Evolutionary conservation across 2,888 invertebrate genomes (phyloP).

Genomic region (Euzetes globulus): DNA sequence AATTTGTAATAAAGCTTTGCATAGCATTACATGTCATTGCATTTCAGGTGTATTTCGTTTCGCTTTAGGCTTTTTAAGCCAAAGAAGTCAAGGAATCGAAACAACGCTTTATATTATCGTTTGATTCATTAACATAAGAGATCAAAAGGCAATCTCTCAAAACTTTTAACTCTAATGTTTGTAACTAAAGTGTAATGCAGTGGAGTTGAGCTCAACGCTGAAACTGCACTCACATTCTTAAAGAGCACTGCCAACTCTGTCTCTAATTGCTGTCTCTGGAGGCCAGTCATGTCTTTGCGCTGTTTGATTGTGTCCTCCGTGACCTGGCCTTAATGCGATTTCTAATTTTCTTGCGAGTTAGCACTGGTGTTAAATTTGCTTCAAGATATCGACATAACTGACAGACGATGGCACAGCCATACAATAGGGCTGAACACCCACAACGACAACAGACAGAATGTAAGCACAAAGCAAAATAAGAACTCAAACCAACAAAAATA

Average conservation of each 20-base stretch:
- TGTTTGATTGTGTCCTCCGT: conserved; percentile 29
- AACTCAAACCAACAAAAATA: not conserved
- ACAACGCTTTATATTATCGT: not conserved
- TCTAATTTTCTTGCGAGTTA: conserved; percentile 26
- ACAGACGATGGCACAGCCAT: not conserved
- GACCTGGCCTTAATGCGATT: conserved; percentile 31
- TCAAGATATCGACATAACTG: not conserved
- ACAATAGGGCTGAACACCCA: not conserved
- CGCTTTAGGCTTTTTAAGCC: conserved; percentile 8
- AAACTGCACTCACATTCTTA: not conserved
- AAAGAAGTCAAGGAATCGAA: not conserved
- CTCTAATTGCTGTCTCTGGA: conserved; percentile 29
- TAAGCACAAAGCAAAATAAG: not conserved
- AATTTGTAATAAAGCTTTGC: conserved; percentile 18
- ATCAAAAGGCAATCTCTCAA: conserved; percentile 18
- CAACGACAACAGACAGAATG: conserved; percentile 5
- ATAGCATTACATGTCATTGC: conserved; percentile 13
- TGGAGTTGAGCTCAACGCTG: not conserved
- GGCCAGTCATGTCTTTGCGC: conserved; percentile 24
- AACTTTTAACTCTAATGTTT: conserved; percentile 12
- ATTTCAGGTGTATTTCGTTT: conserved; percentile 26
- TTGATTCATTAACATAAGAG: conserved; percentile 11
- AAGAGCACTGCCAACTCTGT: not conserved
- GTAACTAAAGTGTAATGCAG: conserved; percentile 21
- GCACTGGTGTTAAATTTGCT: not conserved